Conservation (phyloP, 2,113 vertebrate genomes). For the Tautogolabrus adspersus region DNA sequence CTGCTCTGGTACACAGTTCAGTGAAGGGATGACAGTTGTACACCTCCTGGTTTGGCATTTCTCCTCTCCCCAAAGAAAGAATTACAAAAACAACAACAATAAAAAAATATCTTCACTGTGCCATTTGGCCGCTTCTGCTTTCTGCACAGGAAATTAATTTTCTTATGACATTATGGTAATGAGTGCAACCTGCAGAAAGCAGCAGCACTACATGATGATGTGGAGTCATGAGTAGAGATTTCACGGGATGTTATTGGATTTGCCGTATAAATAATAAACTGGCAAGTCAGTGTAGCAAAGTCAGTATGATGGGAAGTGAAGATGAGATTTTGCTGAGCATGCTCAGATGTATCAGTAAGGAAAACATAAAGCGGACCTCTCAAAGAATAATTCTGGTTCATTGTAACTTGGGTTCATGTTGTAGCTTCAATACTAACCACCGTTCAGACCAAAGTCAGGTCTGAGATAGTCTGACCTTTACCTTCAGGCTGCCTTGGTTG, state of each 20-base stretch:
- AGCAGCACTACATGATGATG: background rate
- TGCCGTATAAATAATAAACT: slow-evolving; percentile 10
- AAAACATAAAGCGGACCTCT: background rate
- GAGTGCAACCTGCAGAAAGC: background rate
- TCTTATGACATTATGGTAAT: slow-evolving; percentile 17
- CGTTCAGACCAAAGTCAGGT: background rate
- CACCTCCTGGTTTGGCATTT: slow-evolving; percentile 33
- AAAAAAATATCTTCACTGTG: background rate
- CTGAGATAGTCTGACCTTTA: background rate
- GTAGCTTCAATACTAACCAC: background rate
- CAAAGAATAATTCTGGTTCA: slow-evolving; percentile 8
- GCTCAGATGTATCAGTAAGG: background rate
- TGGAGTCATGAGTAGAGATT: background rate
- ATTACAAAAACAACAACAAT: slow-evolving; percentile 38
- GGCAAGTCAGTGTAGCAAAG: slow-evolving; percentile 1
- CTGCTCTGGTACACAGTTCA: slow-evolving; percentile 50
- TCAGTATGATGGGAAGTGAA: background rate
- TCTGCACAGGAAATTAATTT: slow-evolving; percentile 56
- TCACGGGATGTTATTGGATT: slow-evolving; percentile 29
- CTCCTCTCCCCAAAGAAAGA: background rate
- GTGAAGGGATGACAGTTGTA: slow-evolving; percentile 43
- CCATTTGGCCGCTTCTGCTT: background rate
- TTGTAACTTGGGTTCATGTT: background rate
- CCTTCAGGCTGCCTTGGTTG: no score
- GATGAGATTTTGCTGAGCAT: background rate